A percentile compares a stretch with the other conserved stretches of the same genome.
Evolutionary conservation across 2,113 vertebrate species (phyloP).

Genomic region (Echinops telfairi): DNA sequence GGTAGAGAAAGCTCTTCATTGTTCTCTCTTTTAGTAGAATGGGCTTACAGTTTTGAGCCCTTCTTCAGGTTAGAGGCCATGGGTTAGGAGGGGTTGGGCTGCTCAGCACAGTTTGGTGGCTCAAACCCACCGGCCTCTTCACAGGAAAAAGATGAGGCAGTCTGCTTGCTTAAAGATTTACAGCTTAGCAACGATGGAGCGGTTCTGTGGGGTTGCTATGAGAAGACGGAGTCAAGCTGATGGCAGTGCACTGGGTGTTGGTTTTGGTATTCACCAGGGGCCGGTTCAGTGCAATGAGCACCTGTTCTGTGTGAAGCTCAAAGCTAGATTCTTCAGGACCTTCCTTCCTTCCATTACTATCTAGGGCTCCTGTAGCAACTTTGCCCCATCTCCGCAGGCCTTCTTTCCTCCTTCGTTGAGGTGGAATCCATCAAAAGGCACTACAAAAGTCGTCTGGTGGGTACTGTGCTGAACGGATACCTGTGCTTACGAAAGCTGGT

Average conservation of each 20-base stretch:
- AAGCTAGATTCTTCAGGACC: background rate
- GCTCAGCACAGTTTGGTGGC: too few relatives aligned
- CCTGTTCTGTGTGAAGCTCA: background rate
- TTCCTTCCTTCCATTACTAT: background rate
- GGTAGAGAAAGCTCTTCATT: background rate
- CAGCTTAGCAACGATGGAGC: too few relatives aligned
- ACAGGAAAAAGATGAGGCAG: too few relatives aligned
- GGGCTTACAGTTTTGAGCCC: background rate
- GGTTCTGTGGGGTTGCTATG: too few relatives aligned
- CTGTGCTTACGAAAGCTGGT: slow-evolving; percentile 97
- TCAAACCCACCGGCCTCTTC: too few relatives aligned
- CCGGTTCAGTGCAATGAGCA: background rate
- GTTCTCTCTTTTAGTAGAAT: background rate
- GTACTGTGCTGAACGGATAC: slow-evolving; percentile 98
- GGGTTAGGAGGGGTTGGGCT: too few relatives aligned
- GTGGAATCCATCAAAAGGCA: slow-evolving; percentile 99
- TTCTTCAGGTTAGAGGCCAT: background rate
- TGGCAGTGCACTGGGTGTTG: too few relatives aligned
- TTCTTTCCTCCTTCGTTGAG: slow-evolving; percentile 98
- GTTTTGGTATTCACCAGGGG: background rate
- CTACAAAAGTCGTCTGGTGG: slow-evolving; percentile 97
- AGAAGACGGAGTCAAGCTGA: too few relatives aligned
- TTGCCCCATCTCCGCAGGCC: slow-evolving; percentile 86
- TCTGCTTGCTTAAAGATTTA: too few relatives aligned
- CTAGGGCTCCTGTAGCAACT: background rate